Percentiles rank a stretch among this genome's conserved stretches.
These are phyloP conservation scores for Platyrinchus mystaceus DNA, from an alignment of 2,797 vertebrate genomes.

Conservation along the genomic window DNA sequence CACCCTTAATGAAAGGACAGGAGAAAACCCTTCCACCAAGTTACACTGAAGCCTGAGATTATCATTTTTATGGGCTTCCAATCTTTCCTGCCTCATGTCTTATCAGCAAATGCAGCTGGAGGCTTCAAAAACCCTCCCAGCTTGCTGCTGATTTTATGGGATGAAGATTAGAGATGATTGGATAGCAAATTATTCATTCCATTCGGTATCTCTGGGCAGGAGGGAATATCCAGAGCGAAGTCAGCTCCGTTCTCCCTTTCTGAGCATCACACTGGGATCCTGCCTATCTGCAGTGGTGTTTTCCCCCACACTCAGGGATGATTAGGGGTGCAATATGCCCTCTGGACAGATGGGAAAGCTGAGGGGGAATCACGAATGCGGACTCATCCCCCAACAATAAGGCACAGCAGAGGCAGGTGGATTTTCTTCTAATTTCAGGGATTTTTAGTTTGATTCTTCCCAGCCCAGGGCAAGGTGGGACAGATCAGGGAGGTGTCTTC, in stretches of 20 bases:
- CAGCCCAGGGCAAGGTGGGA: not conserved
- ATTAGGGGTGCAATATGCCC: not conserved
- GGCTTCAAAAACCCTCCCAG: constrained; percentile 66
- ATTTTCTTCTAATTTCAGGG: not conserved
- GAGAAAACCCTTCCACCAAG: constrained; percentile 62
- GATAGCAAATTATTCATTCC: constrained; percentile 68
- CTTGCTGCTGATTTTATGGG: constrained; percentile 64
- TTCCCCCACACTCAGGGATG: not conserved
- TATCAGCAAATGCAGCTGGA: constrained; percentile 68
- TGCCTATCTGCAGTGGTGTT: not conserved
- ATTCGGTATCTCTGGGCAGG: not conserved
- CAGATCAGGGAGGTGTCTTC: not conserved
- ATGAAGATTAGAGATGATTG: constrained; percentile 65
- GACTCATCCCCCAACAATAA: not conserved
- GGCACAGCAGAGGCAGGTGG: not conserved
- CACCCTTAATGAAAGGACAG: constrained; percentile 35
- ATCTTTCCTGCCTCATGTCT: constrained; percentile 59
- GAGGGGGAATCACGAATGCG: not conserved
- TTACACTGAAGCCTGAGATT: constrained; percentile 54
- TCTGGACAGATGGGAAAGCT: not conserved
- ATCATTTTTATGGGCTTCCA: constrained; percentile 64
- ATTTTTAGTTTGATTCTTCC: not conserved
- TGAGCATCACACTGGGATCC: not conserved
- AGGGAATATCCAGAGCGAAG: constrained; percentile 41
- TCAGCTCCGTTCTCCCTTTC: constrained; percentile 3